Conservation (phyloP, 2,113 vertebrate species). For the Oenanthe oenanthe region DNA sequence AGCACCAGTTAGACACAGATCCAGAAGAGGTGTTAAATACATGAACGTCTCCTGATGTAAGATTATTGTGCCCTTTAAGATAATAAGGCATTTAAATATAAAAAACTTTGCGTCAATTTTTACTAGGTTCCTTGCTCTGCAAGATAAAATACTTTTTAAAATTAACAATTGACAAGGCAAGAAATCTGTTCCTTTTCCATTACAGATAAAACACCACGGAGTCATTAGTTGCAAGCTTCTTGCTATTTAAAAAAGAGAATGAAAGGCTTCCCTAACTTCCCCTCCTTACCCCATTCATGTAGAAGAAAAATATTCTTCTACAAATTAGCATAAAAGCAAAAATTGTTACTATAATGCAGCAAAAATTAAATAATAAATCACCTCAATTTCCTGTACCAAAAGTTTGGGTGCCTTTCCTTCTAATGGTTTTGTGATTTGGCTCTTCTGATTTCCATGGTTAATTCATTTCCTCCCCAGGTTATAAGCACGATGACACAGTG, state of each 20-base stretch:
- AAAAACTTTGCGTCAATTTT: background rate
- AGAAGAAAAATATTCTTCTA: background rate
- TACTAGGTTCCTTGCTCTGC: background rate
- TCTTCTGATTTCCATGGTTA: background rate
- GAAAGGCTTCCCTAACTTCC: background rate
- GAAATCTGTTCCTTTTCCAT: background rate
- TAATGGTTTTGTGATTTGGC: background rate
- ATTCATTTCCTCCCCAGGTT: background rate
- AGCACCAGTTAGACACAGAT: background rate
- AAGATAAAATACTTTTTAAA: background rate
- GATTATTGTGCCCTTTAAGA: background rate
- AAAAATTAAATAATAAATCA: background rate
- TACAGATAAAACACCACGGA: background rate
- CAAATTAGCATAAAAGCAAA: background rate
- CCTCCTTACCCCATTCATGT: background rate
- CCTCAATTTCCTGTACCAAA: rapidly evolving
- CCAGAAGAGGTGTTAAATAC: background rate
- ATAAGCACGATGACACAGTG: background rate
- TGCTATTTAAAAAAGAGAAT: background rate
- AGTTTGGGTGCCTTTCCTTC: background rate
- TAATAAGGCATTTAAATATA: slow-evolving; percentile 11
- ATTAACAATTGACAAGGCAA: background rate
- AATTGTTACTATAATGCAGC: background rate
- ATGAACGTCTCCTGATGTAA: background rate
- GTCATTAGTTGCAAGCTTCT: background rate